Evolutionary conservation across 2,113 vertebrate genomes (phyloP).

Genomic region (Corydoras sp.): DNA sequence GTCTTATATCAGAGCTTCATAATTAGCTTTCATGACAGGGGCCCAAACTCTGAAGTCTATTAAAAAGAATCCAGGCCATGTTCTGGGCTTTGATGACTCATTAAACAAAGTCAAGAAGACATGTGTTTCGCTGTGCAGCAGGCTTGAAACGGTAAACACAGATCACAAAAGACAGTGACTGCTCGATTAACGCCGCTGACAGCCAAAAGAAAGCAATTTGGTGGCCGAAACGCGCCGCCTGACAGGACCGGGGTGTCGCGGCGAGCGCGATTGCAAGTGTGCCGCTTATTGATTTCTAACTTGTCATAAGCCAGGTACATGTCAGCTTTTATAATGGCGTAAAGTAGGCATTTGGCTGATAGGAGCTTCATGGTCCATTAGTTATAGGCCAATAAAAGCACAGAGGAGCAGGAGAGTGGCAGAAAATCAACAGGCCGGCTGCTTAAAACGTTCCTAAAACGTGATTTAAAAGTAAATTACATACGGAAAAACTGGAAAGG

Average conservation of each 20-base stretch:
- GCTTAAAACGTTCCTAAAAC: no score
- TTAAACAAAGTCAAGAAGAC: neutral
- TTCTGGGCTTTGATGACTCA: neutral
- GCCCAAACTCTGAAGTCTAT: neutral
- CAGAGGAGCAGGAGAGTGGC: neutral
- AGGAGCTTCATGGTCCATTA: neutral
- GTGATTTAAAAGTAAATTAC: no score
- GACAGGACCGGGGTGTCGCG: neutral
- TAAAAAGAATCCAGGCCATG: neutral
- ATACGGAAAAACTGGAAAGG: no score
- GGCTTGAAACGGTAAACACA: neutral
- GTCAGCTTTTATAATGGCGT: neutral
- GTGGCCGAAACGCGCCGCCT: neutral
- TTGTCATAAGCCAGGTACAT: slow-evolving; percentile 11
- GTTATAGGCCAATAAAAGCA: neutral
- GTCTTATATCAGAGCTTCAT: neutral
- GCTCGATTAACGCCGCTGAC: neutral
- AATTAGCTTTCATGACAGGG: neutral
- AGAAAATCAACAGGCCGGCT: no score
- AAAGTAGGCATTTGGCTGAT: neutral
- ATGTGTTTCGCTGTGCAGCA: neutral
- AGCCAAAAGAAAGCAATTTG: neutral
- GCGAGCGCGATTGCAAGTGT: neutral
- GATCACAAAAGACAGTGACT: neutral
- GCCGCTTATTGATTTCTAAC: slow-evolving; percentile 23